Conservation (phyloP, 2,797 vertebrate genomes). For the Ara ararauna region DNA sequence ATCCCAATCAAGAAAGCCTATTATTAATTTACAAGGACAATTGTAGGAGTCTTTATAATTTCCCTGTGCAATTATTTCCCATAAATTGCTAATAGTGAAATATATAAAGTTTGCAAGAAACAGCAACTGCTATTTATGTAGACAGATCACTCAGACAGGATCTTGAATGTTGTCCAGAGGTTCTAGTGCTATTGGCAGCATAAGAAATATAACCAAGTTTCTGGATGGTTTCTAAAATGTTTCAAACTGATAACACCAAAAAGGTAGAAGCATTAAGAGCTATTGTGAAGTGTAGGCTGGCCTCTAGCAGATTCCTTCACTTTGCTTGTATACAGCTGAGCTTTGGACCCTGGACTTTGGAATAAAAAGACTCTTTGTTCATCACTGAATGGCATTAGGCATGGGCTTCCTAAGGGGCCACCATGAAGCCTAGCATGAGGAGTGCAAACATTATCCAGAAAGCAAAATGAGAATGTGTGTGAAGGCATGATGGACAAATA, state of each 20-base stretch:
- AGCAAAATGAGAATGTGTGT: constrained; percentile 72
- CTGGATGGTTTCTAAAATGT: constrained; percentile 64
- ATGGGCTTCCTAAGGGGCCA: constrained; percentile 92
- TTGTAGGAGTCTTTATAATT: constrained; percentile 85
- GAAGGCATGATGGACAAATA: constrained; percentile 60
- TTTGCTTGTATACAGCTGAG: constrained; percentile 83
- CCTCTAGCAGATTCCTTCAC: constrained; percentile 83
- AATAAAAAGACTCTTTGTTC: constrained; percentile 90
- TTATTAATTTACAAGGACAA: constrained; percentile 89
- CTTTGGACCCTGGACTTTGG: constrained; percentile 82
- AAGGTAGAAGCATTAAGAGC: constrained; percentile 68
- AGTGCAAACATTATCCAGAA: constrained; percentile 83
- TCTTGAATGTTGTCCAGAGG: constrained; percentile 58
- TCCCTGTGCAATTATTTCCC: constrained; percentile 83
- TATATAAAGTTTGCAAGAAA: constrained; percentile 75
- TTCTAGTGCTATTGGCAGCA: constrained; percentile 20
- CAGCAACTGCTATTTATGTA: constrained; percentile 74
- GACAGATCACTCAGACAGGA: constrained; percentile 39
- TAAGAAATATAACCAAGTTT: constrained; percentile 64
- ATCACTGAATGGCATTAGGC: constrained; percentile 90
- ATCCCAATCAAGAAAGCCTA: constrained; percentile 85
- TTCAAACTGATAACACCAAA: constrained; percentile 66
- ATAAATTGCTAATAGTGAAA: constrained; percentile 81
- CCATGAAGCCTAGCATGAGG: constrained; percentile 83
- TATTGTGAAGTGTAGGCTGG: constrained; percentile 72